Evolutionary conservation across 2,797 vertebrate genomes (phyloP).

Genomic region (Enteromius anoplus): DNA sequence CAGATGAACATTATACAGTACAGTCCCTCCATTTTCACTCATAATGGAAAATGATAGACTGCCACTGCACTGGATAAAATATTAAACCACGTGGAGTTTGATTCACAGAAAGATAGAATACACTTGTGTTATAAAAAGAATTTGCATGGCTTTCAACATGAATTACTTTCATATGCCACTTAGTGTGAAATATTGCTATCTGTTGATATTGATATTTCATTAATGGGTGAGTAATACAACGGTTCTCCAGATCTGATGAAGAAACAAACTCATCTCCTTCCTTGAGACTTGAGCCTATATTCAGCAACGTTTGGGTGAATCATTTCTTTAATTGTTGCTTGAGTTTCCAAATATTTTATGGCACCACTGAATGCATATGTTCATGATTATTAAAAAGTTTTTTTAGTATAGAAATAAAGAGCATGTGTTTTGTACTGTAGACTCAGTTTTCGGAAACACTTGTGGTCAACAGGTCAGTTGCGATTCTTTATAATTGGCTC

Average conservation of each 20-base stretch:
- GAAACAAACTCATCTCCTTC: neutral
- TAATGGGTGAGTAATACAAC: neutral
- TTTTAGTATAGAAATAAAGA: neutral
- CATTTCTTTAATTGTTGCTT: neutral
- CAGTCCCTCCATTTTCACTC: neutral
- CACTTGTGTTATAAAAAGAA: neutral
- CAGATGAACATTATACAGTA: neutral
- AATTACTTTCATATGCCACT: neutral
- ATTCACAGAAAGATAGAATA: neutral
- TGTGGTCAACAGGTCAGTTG: conserved; percentile 21
- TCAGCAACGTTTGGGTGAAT: neutral
- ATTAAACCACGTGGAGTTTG: neutral
- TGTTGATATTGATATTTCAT: neutral
- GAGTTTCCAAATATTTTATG: neutral
- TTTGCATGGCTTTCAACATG: neutral
- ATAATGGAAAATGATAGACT: neutral
- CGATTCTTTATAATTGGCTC: conserved; percentile 29
- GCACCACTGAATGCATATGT: neutral
- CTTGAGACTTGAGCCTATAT: neutral
- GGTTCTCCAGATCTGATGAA: neutral
- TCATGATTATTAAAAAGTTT: neutral
- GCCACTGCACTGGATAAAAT: neutral
- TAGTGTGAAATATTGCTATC: neutral
- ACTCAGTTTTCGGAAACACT: conserved; percentile 2
- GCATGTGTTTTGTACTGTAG: neutral